Evolutionary conservation across 1,140 invertebrate genomes (phyloP), one percentile per base, ranked within the genome.

Genomic region (Oryctes rhinoceros): DNA sequence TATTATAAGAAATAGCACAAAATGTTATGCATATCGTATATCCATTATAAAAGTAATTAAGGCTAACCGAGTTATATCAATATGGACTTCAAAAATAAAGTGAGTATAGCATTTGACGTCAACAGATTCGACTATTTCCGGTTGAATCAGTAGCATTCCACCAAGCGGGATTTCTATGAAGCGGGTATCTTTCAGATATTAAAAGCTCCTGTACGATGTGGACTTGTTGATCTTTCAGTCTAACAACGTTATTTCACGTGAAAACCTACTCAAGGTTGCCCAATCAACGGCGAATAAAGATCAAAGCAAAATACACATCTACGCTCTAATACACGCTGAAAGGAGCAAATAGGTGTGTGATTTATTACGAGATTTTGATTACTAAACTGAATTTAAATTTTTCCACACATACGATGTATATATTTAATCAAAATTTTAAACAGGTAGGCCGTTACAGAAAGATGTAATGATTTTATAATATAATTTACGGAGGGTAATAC

Each of bases 241-340:
- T 10, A 30, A 71, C 20, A 35, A 9, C 35, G 65, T 71, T 71
- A 35, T 71, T 71, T 71, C 65, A 71, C 65, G 65, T 71, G 65
- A 71, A 71, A 71, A 10, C 53, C 13, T 20, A 62, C 2, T 71
- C 18, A 71, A 71, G 65, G 65, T 71, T 71, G 37, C 65, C 24
- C 65, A 30, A 71, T 71, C 18, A 4, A 13, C 65, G 18, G 35
- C 24, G 37, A 71, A 71, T 71, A 71, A 71, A 71, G 65, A 71
- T 71, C 65, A 71, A 71, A 71, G 65, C 11, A 71, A 71, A 30
- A 5, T 71, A 71, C 65, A 30, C 24, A 71, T 71, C 4, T 35
- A 71, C 35, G 5, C 20, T 62, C 13, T 20, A 20, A 7, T 62
- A n/a, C 53, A 62, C 53, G 1, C 39, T 10, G 0, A 44, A 59